Evolutionary conservation across 1,140 invertebrate genomes (phyloP).

Genomic region (Aphaenogaster rudis): DNA sequence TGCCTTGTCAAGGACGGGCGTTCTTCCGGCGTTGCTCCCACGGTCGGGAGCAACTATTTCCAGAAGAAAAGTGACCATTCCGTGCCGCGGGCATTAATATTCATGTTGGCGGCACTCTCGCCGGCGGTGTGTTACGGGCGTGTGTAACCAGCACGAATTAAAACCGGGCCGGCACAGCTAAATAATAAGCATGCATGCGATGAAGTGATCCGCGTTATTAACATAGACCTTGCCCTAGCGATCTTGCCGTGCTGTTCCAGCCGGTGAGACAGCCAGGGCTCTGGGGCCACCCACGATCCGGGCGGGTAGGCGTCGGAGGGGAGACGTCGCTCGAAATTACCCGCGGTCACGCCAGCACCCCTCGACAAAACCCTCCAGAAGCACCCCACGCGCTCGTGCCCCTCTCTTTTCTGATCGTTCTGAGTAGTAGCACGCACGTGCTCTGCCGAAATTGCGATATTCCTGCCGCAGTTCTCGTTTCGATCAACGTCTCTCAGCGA

Average conservation of each 20-base stretch:
- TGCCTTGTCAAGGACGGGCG: conserved; percentile 52
- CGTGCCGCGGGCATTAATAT: conserved; percentile 79
- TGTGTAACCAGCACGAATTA: conserved; percentile 74
- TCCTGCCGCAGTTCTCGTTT: neutral
- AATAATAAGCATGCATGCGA: conserved; percentile 84
- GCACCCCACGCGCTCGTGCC: neutral
- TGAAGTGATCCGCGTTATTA: conserved; percentile 85
- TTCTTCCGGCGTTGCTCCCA: conserved; percentile 54
- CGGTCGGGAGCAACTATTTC: conserved; percentile 71
- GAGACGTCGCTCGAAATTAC: conserved; percentile 80
- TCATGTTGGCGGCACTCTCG: conserved; percentile 69
- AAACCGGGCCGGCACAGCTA: conserved; percentile 73
- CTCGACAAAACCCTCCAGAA: conserved; percentile 32
- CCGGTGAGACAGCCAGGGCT: conserved; percentile 49
- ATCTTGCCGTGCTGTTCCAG: conserved; percentile 68
- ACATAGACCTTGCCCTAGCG: conserved; percentile 85
- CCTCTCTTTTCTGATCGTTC: neutral
- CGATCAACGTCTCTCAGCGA: conserved; percentile 11
- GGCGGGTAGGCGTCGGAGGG: conserved; percentile 56
- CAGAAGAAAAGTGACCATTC: conserved; percentile 75
- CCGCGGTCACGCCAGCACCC: conserved; percentile 80
- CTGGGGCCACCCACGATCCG: conserved; percentile 66
- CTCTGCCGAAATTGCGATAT: conserved; percentile 47
- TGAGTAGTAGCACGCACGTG: neutral
- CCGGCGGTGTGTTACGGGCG: conserved; percentile 20